Base-by-base conservation (phyloP, 2,797 vertebrate genomes). In the Parauchenoglanis punctatus region DNA sequence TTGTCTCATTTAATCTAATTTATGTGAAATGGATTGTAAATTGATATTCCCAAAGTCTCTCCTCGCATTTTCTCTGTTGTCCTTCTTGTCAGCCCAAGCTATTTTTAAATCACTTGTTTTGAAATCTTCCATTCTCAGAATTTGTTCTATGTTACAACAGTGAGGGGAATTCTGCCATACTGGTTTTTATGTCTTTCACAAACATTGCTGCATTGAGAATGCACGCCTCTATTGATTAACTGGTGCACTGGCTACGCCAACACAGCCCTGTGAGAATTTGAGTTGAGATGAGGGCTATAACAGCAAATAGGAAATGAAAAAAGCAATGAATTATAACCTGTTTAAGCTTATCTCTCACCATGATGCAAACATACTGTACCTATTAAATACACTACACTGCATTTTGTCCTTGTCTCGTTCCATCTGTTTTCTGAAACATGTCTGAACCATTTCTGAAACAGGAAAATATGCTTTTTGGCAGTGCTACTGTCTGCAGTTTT, bases 1-100 rank as follows among this genome's bases (percentile, higher is more conserved):
- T 61, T 56, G 89, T 91, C 90, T 88, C 87, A 88, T 91, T 92
- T 92, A 86, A 92, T 93, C 87, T 93, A 88, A 94, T 89, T 93
- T 63, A 87, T 89, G 72, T 91, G 72, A 31, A 84, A 85, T 89
- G 83, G 84, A 83, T 89, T 78, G 91, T 81, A 85, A 85, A 73
- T 87, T 59, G 83, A 87, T 90, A 86, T 83, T 91, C 61, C 49
- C 61, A 54, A 56, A 86, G 85, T 63, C 13, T 84, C 84, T 86
- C 31, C 49, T 80, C 28, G 1, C 25, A 76, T 61, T 28, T 75
- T 85, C 44, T 61, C 70, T n/a, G 25, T 76, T 85, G 56, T 75
- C 89, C 86, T 72, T 87, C 87, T 86, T 63, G 75, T 88, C 10
- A 31, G 68, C 87, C 86, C 56, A 25, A 44, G 78, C 46, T 86